These are phyloP conservation scores for Autographa gamma DNA, from an alignment of 2,888 invertebrate genomes.

Conservation along the genomic window DNA sequence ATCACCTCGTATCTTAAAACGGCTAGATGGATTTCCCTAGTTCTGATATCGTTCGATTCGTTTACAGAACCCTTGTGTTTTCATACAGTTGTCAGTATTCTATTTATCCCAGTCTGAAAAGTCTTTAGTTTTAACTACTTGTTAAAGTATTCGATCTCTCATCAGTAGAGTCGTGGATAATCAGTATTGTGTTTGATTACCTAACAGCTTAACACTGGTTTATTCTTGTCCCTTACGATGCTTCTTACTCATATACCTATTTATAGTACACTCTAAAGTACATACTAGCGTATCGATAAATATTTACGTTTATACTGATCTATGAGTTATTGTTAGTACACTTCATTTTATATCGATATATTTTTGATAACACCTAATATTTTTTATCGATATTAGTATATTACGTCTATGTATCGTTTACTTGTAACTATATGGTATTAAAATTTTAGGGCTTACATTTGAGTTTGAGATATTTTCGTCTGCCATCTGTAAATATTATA, in stretches of 20 bases:
- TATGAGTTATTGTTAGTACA: constrained; percentile 14
- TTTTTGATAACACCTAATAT: constrained; percentile 33
- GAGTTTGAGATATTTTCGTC: too few species aligned
- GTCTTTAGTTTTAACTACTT: too few species aligned
- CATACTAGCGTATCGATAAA: constrained; percentile 27
- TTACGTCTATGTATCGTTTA: too few species aligned
- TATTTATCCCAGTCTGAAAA: too few species aligned
- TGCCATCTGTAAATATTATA: too few species aligned
- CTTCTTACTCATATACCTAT: constrained; percentile 36
- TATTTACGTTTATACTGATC: constrained; percentile 38
- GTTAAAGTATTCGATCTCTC: background rate
- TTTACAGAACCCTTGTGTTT: too few species aligned
- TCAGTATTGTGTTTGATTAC: constrained; percentile 33
- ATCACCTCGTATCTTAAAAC: too few species aligned
- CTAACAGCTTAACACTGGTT: constrained; percentile 27
- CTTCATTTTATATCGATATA: constrained; percentile 25
- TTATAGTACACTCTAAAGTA: constrained; percentile 32
- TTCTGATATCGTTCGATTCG: too few species aligned
- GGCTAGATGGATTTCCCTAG: too few species aligned
- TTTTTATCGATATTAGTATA: background rate
- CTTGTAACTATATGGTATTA: too few species aligned
- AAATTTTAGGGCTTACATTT: too few species aligned
- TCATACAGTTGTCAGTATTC: too few species aligned
- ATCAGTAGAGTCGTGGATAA: constrained; percentile 7
- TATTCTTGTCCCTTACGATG: constrained; percentile 30